Evolutionary conservation across 1,140 invertebrate genomes (phyloP), one percentile per base, ranked within the genome.

Genomic region (Armadillidium nasatum): DNA sequence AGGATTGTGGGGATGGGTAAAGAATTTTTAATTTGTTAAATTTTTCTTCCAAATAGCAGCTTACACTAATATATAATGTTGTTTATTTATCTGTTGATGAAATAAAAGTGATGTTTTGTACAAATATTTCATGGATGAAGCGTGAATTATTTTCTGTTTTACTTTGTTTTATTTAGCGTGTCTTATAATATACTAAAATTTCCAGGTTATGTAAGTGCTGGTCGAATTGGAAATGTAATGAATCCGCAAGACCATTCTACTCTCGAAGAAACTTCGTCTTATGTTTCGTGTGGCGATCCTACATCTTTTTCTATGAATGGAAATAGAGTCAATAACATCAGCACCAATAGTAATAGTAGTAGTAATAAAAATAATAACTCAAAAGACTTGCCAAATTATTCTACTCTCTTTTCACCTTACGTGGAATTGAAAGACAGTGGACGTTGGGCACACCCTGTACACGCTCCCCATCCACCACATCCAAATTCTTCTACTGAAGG

Each of bases 181-280:
- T 33, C 6, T 33, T 6, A 33, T 33, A 33, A 33, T 33, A 33
- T 33, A 3, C 6, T 33, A 33, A 33, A 33, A 3, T 19, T 60
- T 60, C 19, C 19, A 60, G 50, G 50, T 60, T 60, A 60, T 60
- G 50, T 60, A 60, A 60, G 50, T 60, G 50, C 50, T 19, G 19
- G 50, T 60, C 50, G 50, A 15, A 19, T 60, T 13, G 50, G 50
- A 60, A 19, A 60, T 15, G 11, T 60, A 13, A 19, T 60, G 7
- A 13, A 13, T 19, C 50, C 19, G 50, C 50, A 60, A 19, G 50
- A 19, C 50, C 2, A 4, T 60, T 19, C 50, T 60, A 13, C 0
- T 15, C 11, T 13, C 3, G 11, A 15, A 4, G 19, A 60, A 19
- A 60, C 11, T 19, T 19, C 50, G 4, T 7, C 50, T 19, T 60